These are phyloP conservation scores for Xiphias gladius DNA, from an alignment of 2,113 vertebrate genomes.

Conservation along the genomic window DNA sequence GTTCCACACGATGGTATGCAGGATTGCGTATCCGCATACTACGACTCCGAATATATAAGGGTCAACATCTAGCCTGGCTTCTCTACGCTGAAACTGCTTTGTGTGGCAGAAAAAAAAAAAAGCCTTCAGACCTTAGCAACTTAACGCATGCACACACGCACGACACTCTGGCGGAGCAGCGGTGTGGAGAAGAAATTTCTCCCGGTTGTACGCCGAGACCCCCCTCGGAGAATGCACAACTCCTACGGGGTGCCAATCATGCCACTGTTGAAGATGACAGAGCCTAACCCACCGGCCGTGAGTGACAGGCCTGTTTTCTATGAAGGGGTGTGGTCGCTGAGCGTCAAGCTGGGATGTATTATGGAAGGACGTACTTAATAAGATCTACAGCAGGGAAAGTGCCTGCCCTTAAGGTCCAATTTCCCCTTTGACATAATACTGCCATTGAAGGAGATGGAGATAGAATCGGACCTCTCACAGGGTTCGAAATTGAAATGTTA, in stretches of 20 bases:
- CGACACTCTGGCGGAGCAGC: constrained; percentile 50
- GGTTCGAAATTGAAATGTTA: constrained; percentile 72
- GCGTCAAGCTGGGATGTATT: constrained; percentile 73
- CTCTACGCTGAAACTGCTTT: constrained; percentile 49
- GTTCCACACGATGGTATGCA: constrained; percentile 59
- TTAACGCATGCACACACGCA: constrained; percentile 37
- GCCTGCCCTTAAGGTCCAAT: constrained; percentile 69
- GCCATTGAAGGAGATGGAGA: constrained; percentile 58
- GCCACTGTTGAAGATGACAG: constrained; percentile 31
- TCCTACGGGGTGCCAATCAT: constrained; percentile 67
- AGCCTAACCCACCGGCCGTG: constrained; percentile 31
- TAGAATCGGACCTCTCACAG: constrained; percentile 67
- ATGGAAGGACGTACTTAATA: constrained; percentile 68
- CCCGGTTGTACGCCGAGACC: constrained; percentile 35
- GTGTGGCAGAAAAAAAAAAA: constrained; percentile 34
- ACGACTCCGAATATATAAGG: constrained; percentile 35
- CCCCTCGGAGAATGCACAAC: constrained; percentile 48
- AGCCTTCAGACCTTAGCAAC: constrained; percentile 30
- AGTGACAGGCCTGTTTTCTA: constrained; percentile 66
- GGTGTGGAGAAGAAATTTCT: constrained; percentile 62
- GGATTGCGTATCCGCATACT: constrained; percentile 49
- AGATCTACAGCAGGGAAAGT: constrained; percentile 73
- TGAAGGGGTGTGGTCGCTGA: constrained; percentile 55
- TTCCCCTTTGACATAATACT: constrained; percentile 68
- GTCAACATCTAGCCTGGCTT: constrained; percentile 20